Evolutionary conservation across 2,888 invertebrate species (phyloP).

Genomic region (Troides helena): DNA sequence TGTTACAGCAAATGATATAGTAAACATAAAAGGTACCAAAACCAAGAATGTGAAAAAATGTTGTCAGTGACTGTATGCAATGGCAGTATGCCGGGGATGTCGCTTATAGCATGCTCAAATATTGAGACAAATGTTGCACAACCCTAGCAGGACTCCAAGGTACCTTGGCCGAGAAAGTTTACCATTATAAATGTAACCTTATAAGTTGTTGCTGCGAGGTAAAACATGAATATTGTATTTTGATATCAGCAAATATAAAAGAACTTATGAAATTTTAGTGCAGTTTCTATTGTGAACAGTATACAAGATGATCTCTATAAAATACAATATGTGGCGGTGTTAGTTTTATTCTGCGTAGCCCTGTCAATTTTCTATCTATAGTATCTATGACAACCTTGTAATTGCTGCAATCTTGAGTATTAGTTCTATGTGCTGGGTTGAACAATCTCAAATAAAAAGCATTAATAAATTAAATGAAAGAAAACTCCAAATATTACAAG

Average conservation of each 20-base stretch:
- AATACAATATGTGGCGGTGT: constrained; percentile 36
- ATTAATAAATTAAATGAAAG: constrained; percentile 53
- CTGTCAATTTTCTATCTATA: constrained; percentile 25
- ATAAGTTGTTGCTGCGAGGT: constrained; percentile 31
- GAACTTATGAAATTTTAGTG: constrained; percentile 35
- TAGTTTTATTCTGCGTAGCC: constrained; percentile 29
- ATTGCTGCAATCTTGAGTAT: constrained; percentile 16
- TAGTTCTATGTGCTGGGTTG: constrained; percentile 53
- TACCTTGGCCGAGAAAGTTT: constrained; percentile 40
- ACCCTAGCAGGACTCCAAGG: constrained; percentile 59
- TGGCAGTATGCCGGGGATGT: constrained; percentile 63
- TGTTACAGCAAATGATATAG: constrained; percentile 84
- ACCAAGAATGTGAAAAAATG: constrained; percentile 77
- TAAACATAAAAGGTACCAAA: constrained; percentile 85
- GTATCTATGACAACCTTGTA: constrained; percentile 22
- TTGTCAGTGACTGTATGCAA: constrained; percentile 71
- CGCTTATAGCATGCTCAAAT: constrained; percentile 73
- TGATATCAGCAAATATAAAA: constrained; percentile 31
- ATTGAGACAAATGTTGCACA: constrained; percentile 65
- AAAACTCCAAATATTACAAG: constrained; percentile 72
- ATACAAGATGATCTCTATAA: constrained; percentile 39
- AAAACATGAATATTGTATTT: constrained; percentile 34
- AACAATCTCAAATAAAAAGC: constrained; percentile 58
- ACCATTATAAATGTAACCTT: constrained; percentile 38
- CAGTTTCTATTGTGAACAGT: constrained; percentile 38